phyloP scores from a whole-genome alignment of 2,113 vertebrate species.

The Rhabdomys dilectus region DNA sequence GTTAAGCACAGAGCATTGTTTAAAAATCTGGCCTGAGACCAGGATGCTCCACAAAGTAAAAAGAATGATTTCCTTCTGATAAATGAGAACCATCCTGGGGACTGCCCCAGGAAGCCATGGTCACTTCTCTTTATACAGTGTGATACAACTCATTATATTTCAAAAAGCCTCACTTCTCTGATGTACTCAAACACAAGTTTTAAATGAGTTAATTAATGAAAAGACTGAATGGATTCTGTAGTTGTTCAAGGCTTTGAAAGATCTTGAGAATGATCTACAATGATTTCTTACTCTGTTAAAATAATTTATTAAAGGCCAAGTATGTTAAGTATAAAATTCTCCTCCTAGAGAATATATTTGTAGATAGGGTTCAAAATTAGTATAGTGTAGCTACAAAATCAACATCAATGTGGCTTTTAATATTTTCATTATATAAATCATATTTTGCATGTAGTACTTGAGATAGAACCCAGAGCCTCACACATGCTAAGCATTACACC shows the following conservation, averaged over 20 bases:
- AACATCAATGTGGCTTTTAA: background rate
- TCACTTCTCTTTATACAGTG: background rate
- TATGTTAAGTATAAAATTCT: background rate
- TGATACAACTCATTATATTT: conserved; percentile 11
- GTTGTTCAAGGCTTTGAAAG: background rate
- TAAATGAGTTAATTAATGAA: background rate
- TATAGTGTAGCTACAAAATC: background rate
- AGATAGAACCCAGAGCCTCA: background rate
- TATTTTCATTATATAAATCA: background rate
- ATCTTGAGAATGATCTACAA: background rate
- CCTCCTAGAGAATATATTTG: background rate
- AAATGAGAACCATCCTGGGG: background rate
- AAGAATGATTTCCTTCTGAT: conserved; percentile 35
- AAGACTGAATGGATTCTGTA: conserved; percentile 25
- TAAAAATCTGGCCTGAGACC: background rate
- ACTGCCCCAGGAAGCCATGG: background rate
- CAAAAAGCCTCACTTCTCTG: background rate
- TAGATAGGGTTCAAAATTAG: background rate
- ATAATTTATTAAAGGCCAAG: background rate
- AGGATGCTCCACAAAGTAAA: background rate
- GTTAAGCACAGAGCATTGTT: background rate
- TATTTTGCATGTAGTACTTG: background rate
- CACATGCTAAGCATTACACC: too few relatives aligned
- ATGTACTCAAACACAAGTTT: background rate
- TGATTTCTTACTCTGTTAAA: conserved; percentile 7